Evolutionary conservation across 2,888 invertebrate species (phyloP), one percentile per base, ranked within the genome.

Genomic region (Neoscelio sp.): DNA sequence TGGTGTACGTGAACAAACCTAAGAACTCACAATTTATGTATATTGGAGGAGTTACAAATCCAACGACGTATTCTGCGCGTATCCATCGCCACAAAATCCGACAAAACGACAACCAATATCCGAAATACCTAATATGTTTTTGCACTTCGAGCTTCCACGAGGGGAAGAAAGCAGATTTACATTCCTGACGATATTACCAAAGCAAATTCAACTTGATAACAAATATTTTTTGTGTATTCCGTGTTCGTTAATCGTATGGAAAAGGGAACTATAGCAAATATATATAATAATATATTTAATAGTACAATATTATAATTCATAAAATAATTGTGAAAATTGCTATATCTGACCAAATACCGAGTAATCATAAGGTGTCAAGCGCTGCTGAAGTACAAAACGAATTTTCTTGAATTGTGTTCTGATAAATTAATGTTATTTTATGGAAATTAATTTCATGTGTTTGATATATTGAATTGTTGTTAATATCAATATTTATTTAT

Each of bases 71-170:
- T 78, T 38, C 62, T 50, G 54, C 62, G 40, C 28, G 48, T 42
- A 60, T 18, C 62, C 50, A 52, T 74, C 46, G 40, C 64, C 50
- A 38, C 74, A 54, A 78, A 76, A 78, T 77, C 82, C 64, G 64
- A 75, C 62, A 40, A 80, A 77, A 80, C 52, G 67, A 74, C 65
- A 78, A 80, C 86, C 86, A 87, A 88, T 87, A 88, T 88, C 85
- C 85, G 80, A 87, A 87, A 84, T 86, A 86, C 85, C 83, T 86
- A 85, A 87, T 87, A 88, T 84, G 83, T 83, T 85, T 86, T 85
- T 33, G 12, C 33, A 28, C 60, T 71, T 62, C 73, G 78, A 30
- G 10, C 42, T 6, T 33, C n/a, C 7, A 17, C 18, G 33, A 26
- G 8, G 54, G 44, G 40, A 42, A 56, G 64, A 70, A 44, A 56